Evolutionary conservation across 2,888 invertebrate genomes (phyloP).

Genomic region (Thelaira solivaga): DNA sequence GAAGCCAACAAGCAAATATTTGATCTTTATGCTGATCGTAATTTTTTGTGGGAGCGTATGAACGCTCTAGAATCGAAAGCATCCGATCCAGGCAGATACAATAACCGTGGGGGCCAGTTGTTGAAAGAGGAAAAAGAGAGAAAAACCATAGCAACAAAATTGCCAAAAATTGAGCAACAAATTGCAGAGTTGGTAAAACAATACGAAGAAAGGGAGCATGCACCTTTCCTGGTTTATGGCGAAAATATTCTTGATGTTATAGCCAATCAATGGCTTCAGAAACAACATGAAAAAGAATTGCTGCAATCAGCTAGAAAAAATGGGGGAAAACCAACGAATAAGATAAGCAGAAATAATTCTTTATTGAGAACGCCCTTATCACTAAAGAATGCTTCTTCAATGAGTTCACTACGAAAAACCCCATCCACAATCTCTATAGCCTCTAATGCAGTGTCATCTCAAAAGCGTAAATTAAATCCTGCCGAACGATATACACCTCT

Average conservation of each 20-base stretch:
- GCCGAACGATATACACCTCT: conserved; percentile 62
- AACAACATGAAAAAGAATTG: conserved; percentile 73
- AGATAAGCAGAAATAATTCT: conserved; percentile 31
- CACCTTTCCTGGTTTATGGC: conserved; percentile 82
- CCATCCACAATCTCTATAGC: conserved; percentile 66
- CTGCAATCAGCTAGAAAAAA: conserved; percentile 77
- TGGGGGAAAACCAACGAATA: conserved; percentile 50
- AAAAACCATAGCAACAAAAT: conserved; percentile 84
- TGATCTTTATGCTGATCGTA: conserved; percentile 82
- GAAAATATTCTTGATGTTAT: conserved; percentile 81
- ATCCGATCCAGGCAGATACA: conserved; percentile 88
- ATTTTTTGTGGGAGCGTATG: conserved; percentile 86
- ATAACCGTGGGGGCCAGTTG: conserved; percentile 92
- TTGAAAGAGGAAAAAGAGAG: conserved; percentile 91
- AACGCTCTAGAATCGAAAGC: conserved; percentile 85
- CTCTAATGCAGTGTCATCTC: conserved; percentile 61
- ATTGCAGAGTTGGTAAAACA: conserved; percentile 79
- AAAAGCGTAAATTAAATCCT: conserved; percentile 68
- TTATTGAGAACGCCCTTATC: conserved; percentile 69
- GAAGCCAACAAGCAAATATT: conserved; percentile 82
- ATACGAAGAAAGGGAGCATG: conserved; percentile 79
- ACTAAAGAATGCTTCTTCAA: conserved; percentile 62
- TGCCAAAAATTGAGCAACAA: conserved; percentile 86
- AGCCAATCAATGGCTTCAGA: conserved; percentile 80
- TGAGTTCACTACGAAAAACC: conserved; percentile 67